Evolutionary conservation across 2,888 invertebrate species (phyloP), one percentile per base, ranked within the genome.

Genomic region (Hyposoter didymator): DNA sequence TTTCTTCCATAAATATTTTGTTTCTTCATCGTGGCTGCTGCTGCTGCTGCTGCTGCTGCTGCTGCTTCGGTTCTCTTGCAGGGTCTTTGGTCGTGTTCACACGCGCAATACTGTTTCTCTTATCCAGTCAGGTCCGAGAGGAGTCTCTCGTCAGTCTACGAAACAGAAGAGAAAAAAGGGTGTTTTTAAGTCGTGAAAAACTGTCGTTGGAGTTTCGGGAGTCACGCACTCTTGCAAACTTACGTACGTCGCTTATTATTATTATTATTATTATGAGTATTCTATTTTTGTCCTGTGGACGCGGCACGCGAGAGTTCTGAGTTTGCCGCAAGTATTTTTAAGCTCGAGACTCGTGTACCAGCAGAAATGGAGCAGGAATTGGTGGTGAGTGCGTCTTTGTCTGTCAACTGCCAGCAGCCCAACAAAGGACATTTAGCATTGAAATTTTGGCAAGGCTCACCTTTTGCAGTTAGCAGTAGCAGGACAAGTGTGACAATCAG

Each of bases 41-140:
- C 28, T 28, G 28, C 28, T 28, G 28, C 28, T 28, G 28, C 28
- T 28, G 28, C 28, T 28, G 28, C 28, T 28, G 28, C 28, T 28
- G 28, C 28, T 28, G 28, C 49, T 55, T 55, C 47, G 47, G 28
- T 59, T 72, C 52, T 78, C 70, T 49, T 87, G 88, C 88, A 89
- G 89, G 87, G 89, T 92, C 93, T 93, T 93, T 93, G 93, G 93
- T 93, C 90, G 90, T 82, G 82, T 92, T 90, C 90, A 90, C 90
- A 89, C 90, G 88, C 90, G 90, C 90, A 93, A 93, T 93, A 93
- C 92, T 93, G 92, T 90, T 92, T 88, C 81, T 90, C 84, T 76
- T 87, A 88, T 89, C 88, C 84, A 84, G 82, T 80, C 85, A 78
- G 84, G 73, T 78, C 82, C 84, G 79, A 83, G 74, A 84, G 43